Evolutionary conservation across 2,888 invertebrate species (phyloP), one percentile per base, ranked within the genome.

Genomic region (Lithophane ornitopus): DNA sequence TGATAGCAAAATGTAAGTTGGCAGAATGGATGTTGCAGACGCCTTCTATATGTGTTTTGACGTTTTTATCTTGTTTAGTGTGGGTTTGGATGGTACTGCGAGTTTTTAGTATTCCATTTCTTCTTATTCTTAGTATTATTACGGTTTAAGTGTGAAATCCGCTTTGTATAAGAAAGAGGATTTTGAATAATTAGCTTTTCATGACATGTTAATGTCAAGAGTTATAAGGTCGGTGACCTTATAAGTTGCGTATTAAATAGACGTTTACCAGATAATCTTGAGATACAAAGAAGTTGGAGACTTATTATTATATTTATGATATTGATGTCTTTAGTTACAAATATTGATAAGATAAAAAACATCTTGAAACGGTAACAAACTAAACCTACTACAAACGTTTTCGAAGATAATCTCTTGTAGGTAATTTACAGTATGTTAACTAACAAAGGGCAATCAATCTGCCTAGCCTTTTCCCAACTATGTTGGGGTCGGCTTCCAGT

Each of bases 11-110:
- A 78, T 81, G 56, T 78, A 86, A 76, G 65, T 80, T 85, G 62
- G 84, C 44, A 39, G 49, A 85, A 69, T 74, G 63, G 62, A 77
- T 79, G 81, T 81, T 80, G 72, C 75, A 74, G 66, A 74, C 78
- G 78, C 80, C 74, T 84, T 46, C 58, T 77, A 74, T 80, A 70
- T 67, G 72, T 85, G 81, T 85, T 86, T 80, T 73, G 78, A 76
- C 63, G 76, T 81, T 82, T 87, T 85, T 82, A 82, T 87, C 85
- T 85, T 76, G 84, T 87, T 87, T 76, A 82, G 76, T 78, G 76
- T 52, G 68, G 63, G 71, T 78, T 83, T 70, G 78, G 46, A 66
- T 58, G 59, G 65, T 68, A 39, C 22, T 68, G 59, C 49, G 72
- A 74, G 81, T 80, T 78, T 86, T 84, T 74, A 65, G 65, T 75